A percentile compares a stretch with the other conserved stretches of the same genome.
These are phyloP conservation scores for Pimephales promelas DNA, from an alignment of 2,113 vertebrate species.

Conservation along the genomic window DNA sequence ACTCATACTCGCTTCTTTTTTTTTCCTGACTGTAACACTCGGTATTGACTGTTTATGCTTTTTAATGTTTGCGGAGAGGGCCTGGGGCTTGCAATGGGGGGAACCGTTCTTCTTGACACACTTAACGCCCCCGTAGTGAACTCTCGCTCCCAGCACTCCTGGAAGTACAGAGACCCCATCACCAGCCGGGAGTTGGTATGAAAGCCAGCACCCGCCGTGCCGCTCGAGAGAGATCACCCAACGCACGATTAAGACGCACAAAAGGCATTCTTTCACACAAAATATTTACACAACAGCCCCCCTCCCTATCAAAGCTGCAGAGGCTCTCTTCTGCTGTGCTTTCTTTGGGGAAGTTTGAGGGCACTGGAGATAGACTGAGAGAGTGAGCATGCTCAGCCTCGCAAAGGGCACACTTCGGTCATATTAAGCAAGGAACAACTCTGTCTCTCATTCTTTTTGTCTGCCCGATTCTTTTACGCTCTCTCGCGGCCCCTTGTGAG, in stretches of 20 bases:
- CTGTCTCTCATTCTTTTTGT: slow-evolving; percentile 63
- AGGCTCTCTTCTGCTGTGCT: slow-evolving; percentile 65
- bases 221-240: slow-evolving; percentile 78
- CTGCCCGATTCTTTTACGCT: slow-evolving; percentile 64
- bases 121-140: slow-evolving; percentile 83
- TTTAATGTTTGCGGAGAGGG: slow-evolving; percentile 77
- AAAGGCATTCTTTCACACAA: slow-evolving; percentile 64
- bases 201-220: slow-evolving; percentile 73
- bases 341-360: slow-evolving; percentile 71
- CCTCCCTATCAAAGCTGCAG: slow-evolving; percentile 71
- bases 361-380: slow-evolving; percentile 68
- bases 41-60: slow-evolving; percentile 82
- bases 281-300: slow-evolving; percentile 76
- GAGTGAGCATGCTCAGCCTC: slow-evolving; percentile 60
- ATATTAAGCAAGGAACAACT: slow-evolving; percentile 69
- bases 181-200: slow-evolving; percentile 74
- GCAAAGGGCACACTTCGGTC: slow-evolving; percentile 69
- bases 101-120: slow-evolving; percentile 80
- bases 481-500: slow-evolving; percentile 68
- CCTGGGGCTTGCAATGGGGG: slow-evolving; percentile 77
- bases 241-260: slow-evolving; percentile 76
- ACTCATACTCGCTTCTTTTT: slow-evolving; percentile 65
- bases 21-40: slow-evolving; percentile 73
- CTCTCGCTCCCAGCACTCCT: slow-evolving; percentile 79
- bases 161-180: slow-evolving; percentile 76